These are phyloP conservation scores for Halictus quadricinctus DNA, from an alignment of 2,888 invertebrate species.

Conservation along the genomic window DNA sequence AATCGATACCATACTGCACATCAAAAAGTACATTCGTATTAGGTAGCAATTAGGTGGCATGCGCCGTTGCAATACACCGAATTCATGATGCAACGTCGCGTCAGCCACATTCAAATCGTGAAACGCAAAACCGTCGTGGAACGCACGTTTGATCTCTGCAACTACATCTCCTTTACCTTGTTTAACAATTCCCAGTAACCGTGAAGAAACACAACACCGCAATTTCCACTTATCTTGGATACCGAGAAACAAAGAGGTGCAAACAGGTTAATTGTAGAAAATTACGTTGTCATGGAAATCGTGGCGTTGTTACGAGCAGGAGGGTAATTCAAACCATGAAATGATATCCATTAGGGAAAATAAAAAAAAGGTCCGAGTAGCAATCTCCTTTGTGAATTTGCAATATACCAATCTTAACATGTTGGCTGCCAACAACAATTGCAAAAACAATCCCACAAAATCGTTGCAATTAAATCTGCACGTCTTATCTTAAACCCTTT, in stretches of 20 bases:
- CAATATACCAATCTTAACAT: not conserved
- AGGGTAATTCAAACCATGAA: not conserved
- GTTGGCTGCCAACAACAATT: not conserved
- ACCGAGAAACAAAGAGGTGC: not conserved
- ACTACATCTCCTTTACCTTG: not conserved
- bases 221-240: not conserved
- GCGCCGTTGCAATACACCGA: not conserved
- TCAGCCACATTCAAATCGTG: slow-evolving; percentile 10
- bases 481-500: too few relatives aligned
- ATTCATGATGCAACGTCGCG: not conserved
- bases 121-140: not conserved
- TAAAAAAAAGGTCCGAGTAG: not conserved
- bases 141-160: not conserved
- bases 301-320: not conserved
- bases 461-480: too few relatives aligned
- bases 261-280: not conserved
- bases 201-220: not conserved
- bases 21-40: slow-evolving; percentile 40
- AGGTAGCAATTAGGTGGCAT: slow-evolving; percentile 24
- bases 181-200: not conserved
- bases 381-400: not conserved
- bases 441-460: too few relatives aligned
- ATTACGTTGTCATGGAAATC: too few relatives aligned
- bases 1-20: slow-evolving; percentile 66
- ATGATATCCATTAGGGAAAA: not conserved